Conservation (phyloP, 2,888 invertebrate genomes). For the Sepiola atlantica region DNA sequence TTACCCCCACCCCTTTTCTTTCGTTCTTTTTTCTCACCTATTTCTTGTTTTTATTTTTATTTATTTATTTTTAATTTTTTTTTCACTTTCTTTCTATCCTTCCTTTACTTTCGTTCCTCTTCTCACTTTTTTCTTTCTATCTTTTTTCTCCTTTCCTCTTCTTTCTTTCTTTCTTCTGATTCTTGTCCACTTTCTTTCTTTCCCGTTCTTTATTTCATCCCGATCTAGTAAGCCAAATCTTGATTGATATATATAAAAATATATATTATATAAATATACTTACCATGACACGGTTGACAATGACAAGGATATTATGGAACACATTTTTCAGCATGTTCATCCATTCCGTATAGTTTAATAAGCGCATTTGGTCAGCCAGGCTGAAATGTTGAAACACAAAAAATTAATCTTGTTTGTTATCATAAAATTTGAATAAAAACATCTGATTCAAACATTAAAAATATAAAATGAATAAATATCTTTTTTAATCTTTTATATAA, state of each 20-base stretch:
- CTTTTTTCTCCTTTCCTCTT: neutral
- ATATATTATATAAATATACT: neutral
- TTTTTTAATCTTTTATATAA: too few relatives aligned
- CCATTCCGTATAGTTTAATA: slow-evolving; percentile 82
- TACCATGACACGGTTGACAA: slow-evolving; percentile 84
- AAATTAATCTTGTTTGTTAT: too few relatives aligned
- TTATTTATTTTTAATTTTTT: neutral
- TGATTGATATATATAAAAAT: neutral
- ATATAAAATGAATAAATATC: too few relatives aligned
- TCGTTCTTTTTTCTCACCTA: neutral
- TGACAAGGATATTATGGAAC: slow-evolving; percentile 80
- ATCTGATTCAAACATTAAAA: too few relatives aligned
- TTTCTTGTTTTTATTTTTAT: neutral
- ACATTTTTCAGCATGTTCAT: slow-evolving; percentile 82
- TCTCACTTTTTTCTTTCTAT: neutral
- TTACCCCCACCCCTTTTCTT: neutral
- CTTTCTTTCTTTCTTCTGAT: too few relatives aligned
- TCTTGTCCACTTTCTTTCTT: too few relatives aligned
- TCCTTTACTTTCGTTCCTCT: neutral
- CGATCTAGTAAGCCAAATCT: too few relatives aligned
- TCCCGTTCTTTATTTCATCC: too few relatives aligned
- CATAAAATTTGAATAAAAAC: too few relatives aligned
- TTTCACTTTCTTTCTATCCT: neutral
- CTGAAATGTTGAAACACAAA: slow-evolving; percentile 59
- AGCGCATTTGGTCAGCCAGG: slow-evolving; percentile 80